Evolutionary conservation across 2,888 invertebrate species (phyloP), one percentile per base, ranked within the genome.

Genomic region (Lasioglossum marginatum): DNA sequence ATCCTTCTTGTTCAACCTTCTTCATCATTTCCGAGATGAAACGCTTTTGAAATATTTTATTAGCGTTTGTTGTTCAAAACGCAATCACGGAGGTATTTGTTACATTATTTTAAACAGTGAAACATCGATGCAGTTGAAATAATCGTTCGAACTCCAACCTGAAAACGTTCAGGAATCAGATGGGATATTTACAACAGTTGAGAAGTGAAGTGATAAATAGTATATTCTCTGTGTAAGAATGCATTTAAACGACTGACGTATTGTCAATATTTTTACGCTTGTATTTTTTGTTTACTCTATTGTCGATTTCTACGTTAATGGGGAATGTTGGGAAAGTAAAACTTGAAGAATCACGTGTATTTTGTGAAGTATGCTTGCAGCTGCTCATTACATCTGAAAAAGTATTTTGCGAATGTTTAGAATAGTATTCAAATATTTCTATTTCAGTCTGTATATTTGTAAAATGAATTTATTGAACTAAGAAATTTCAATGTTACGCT

Each of bases 401-500:
- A 10, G 48, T 31, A 27, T 71, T 71, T 71, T 8, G 1, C 16
- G 27, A 10, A 10, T 23, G 43, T 45, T 45, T 45, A 43, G 19
- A 72, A 45, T 72, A 72, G 27, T 72, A 45, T 45, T 60, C 40
- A 60, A 60, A 43, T 75, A 75, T 27, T 75, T 75, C 40, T 43
- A 31, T n/a, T 75, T 75, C 23, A 43, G 27, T 57, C 27, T 75
- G 10, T 66, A 31, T 5, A 63, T 52, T 12, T n/a, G 57, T 4
- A 52, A 66, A 12, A n/a, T 52, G n/a, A 31, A 31, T 31, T 63
- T 31, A 63, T 63, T 31, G 16, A 31, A 19, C 63, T 63, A 6
- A 19, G 3, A 19, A 19, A 14, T 63, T 76, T 8, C 45, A 37
- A 68, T 37, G 34, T 23, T 77, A 14, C 23, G 52, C 93, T 92